phyloP scores from a whole-genome alignment of 2,797 vertebrate genomes.

The Phrynocephalus forsythii region DNA sequence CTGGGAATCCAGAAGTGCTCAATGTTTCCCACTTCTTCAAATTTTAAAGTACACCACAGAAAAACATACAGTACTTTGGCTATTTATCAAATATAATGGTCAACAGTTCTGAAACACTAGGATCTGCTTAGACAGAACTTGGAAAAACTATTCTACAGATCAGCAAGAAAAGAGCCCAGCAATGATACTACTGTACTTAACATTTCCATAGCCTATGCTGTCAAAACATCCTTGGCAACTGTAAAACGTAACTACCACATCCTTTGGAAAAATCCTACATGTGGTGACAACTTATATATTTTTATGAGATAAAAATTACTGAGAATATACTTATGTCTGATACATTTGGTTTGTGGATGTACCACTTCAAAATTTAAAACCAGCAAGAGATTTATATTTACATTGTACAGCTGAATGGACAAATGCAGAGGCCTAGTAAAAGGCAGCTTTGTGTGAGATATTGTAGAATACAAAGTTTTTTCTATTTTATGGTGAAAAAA shows the following conservation, averaged over 20 bases:
- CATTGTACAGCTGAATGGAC: not conserved
- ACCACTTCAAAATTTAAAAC: not conserved
- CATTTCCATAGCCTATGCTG: conserved; percentile 16
- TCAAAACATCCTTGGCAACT: not conserved
- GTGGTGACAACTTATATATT: not conserved
- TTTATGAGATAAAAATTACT: conserved; percentile 9
- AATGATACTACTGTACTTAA: not conserved
- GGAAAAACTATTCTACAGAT: not conserved
- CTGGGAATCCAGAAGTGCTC: not conserved
- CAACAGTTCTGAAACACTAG: not conserved
- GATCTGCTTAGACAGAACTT: not conserved
- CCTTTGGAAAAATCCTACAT: not conserved
- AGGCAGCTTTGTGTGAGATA: not conserved
- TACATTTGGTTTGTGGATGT: not conserved
- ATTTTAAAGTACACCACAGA: not conserved
- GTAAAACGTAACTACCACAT: not conserved
- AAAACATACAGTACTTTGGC: not conserved
- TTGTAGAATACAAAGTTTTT: not conserved
- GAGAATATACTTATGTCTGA: not conserved
- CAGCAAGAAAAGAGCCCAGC: accelerated
- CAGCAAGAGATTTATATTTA: not conserved
- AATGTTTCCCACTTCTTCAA: not conserved
- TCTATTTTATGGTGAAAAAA: not conserved
- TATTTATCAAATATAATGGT: not conserved
- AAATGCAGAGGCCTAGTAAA: not conserved